Evolutionary conservation across 2,113 vertebrate species (phyloP), one percentile per base, ranked within the genome.

Genomic region (Sterna hirundo): DNA sequence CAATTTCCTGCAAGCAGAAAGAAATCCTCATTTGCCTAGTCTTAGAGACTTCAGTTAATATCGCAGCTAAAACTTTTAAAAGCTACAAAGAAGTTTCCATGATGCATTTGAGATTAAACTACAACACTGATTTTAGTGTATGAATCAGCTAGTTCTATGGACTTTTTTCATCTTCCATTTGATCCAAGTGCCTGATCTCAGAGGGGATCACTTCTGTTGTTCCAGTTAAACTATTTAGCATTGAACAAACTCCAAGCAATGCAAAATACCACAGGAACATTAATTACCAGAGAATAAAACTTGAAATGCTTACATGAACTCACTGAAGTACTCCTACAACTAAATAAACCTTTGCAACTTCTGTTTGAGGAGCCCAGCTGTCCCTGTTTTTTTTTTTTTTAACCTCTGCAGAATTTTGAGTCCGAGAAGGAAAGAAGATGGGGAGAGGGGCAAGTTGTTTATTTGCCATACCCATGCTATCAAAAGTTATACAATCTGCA

Each of bases 231-330:
- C 66, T 94, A 94, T 96, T 94, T 69, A 91, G 62, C 81, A 86
- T 77, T 96, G 93, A 95, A 92, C 42, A 15, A 84, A 85, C 58
- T 88, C 92, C 94, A 97, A 95, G 82, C n/a, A 72, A 92, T 13
- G 40, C 62, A 93, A 83, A 97, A 95, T 61, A 94, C 65, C 68
- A 76, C 30, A 92, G 46, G 55, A 93, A 79, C 46, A 90, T 21
- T 54, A 85, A 92, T 94, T 96, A 88, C 42, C 40, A 86, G 42
- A 74, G 20, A 82, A 52, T 88, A 86, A 96, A 95, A 83, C 44
- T 66, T 92, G 14, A 78, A 77, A 80, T 55, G 77, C 86, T 96
- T 93, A 84, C 62, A 89, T 3, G 5, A 90, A 92, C 49, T 86
- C 66, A 75, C 10, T 89, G 69, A 91, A 90, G 38, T 83, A 92